Base-by-base conservation (phyloP, 2,113 vertebrate genomes). In the Todiramphus saurophagus region DNA sequence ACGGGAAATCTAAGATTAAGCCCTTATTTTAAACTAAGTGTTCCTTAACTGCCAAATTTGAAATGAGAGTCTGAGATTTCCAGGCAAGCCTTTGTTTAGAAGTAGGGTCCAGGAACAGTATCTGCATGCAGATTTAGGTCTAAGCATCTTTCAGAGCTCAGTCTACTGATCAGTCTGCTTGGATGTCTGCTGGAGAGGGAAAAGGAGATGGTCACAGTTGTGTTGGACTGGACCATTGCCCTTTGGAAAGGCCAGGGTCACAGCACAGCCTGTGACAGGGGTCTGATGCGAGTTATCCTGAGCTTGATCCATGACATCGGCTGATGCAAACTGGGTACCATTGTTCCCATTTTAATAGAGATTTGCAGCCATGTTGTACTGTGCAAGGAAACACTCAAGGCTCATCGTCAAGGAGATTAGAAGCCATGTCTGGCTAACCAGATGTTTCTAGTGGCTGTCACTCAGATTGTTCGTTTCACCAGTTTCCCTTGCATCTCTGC, bases 1-100 rank as follows among this genome's bases (percentile, higher is more conserved):
- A n/a, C 33, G 86, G 53, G 72, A 95, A 94, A 94, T 82, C 66
- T 72, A 78, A 80, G 76, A 86, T 93, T 88, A 90, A 90, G 46
- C 69, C 60, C 86, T 46, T 43, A 81, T 89, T 81, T 95, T 90
- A 94, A 89, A 89, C 1, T 18, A 59, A 81, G 19, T 37, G 35
- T 44, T n/a, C 82, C 70, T 67, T 88, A 79, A 80, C 78, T 86
- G 63, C 78, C 58, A 72, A 83, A 78, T 86, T 78, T 92, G 78
- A 89, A 91, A 93, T 58, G 50, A 81, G 48, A 89, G 25, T 33
- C 80, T 82, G 74, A 83, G 70, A 53, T 58, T 73, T 50, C 41
- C 41, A 75, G 66, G 56, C 28, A 68, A 83, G 43, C 35, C 67
- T 74, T 94, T 25, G 43, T 89, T 94, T 84, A 43, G 94, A 84